Evolutionary conservation across 1,140 invertebrate species (phyloP), one percentile per base, ranked within the genome.

Genomic region (Dermatophagoides farinae): DNA sequence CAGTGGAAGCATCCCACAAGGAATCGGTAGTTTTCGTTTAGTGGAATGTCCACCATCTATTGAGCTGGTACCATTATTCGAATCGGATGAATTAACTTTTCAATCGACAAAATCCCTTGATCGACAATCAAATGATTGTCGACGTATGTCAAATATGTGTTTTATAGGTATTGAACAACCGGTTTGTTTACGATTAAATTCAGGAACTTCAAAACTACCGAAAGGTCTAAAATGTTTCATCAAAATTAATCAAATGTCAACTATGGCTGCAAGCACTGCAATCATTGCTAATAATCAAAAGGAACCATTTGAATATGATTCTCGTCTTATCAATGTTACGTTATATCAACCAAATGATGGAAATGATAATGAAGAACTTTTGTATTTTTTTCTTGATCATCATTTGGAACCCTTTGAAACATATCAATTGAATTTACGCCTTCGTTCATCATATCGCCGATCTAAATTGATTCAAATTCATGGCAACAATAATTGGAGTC

Each of bases 221-320:
- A 55, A 55, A 55, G 53, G 53, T 5, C 14, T 55, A 14, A 55
- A 55, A 40, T 55, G 53, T 25, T 55, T 39, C 25, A 55, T 55
- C 14, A 31, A 38, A 14, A 55, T 55, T 5, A 23, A 11, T 20
- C 53, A 14, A 18, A 18, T 43, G 5, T 16, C 12, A 16, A 6
- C 41, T 16, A 43, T 43, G 41, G 2, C 12, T 6, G 1, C 12
- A 16, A 43, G 41, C n/a, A 14, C 12, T 2, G 12, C 41, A 43
- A 16, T 18, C 41, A 43, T 16, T 43, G 2, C 12, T 16, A 14
- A 10, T 43, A 14, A 43, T 43, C 41, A 43, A 6, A 20, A 6
- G 23, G 47, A 22, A 5, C 47, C 47, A 25, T 25, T 50, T 50
- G 41, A 18, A 43, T 43, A 20, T 20, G n/a, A 50, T 25, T 50